phyloP scores from a whole-genome alignment of 2,888 invertebrate species.

The Callyntrura guangdongensis region DNA sequence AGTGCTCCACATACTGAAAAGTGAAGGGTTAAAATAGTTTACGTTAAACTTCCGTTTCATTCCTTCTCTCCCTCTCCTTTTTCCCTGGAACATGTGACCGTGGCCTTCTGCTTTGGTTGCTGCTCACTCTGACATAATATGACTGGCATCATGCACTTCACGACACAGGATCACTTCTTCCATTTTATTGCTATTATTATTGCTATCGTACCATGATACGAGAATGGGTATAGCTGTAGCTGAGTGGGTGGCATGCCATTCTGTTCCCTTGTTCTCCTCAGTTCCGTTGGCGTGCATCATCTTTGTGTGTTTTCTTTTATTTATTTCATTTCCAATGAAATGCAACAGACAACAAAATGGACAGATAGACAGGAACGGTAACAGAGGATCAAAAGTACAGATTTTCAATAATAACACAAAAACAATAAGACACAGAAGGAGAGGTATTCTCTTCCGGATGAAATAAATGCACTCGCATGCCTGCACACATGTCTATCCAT shows the following conservation, averaged over 20 bases:
- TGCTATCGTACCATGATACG: conserved; percentile 10
- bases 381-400: conserved; percentile 14
- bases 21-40: conserved; percentile 46
- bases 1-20: not conserved
- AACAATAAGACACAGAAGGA: conserved; percentile 19
- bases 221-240: conserved; percentile 9
- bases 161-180: not conserved
- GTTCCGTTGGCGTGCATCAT: conserved; percentile 48
- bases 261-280: not conserved
- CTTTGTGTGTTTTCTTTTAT: conserved; percentile 11
- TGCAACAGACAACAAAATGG: conserved; percentile 43
- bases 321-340: conserved; percentile 61
- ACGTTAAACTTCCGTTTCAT: conserved; percentile 65
- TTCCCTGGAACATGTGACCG: conserved; percentile 13
- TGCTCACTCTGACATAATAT: conserved; percentile 31
- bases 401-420: conserved; percentile 49
- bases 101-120: conserved; percentile 56
- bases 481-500: conserved; percentile 67
- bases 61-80: not conserved
- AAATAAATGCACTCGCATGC: conserved; percentile 68
- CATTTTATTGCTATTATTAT: not conserved
- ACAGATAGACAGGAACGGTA: conserved; percentile 16
- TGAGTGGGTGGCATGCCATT: conserved; percentile 69
- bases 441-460: conserved; percentile 9
- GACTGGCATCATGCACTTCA: conserved; percentile 8